Evolutionary conservation across 2,113 vertebrate species (phyloP).

Genomic region (Osmerus mordax): DNA sequence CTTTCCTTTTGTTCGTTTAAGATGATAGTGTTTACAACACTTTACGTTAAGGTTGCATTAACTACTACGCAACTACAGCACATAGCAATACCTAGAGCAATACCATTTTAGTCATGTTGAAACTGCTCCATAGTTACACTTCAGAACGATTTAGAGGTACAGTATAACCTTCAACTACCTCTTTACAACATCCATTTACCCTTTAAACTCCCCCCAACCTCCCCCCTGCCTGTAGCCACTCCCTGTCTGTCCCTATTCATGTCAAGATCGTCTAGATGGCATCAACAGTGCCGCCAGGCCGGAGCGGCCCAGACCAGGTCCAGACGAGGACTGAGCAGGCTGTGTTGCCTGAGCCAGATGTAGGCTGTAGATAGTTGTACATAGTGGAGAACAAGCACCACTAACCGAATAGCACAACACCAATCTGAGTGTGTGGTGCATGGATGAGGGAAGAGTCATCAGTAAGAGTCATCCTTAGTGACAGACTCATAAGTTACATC

Average conservation of each 20-base stretch:
- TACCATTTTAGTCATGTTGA: too few relatives aligned
- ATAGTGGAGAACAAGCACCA: background rate
- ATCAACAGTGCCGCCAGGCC: background rate
- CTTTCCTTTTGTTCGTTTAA: too few relatives aligned
- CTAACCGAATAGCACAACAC: background rate
- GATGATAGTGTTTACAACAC: too few relatives aligned
- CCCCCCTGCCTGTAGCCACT: constrained; percentile 36
- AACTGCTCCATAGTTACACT: too few relatives aligned
- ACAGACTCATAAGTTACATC: too few relatives aligned
- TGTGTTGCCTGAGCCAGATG: constrained; percentile 41
- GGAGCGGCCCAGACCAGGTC: background rate
- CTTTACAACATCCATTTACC: background rate
- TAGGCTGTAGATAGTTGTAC: too few relatives aligned
- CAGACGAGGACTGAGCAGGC: constrained; percentile 19
- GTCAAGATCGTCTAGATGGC: constrained; percentile 1
- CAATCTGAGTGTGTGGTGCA: constrained; percentile 3
- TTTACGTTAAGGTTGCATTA: too few relatives aligned
- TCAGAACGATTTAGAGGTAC: background rate
- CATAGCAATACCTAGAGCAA: too few relatives aligned
- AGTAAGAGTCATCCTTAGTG: background rate
- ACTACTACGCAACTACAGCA: too few relatives aligned
- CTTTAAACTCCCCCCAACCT: background rate
- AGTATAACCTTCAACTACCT: background rate
- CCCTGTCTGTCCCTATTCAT: constrained; percentile 59
- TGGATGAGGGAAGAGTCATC: background rate